Evolutionary conservation across 2,888 invertebrate species (phyloP).

Genomic region (Agrochola litura): DNA sequence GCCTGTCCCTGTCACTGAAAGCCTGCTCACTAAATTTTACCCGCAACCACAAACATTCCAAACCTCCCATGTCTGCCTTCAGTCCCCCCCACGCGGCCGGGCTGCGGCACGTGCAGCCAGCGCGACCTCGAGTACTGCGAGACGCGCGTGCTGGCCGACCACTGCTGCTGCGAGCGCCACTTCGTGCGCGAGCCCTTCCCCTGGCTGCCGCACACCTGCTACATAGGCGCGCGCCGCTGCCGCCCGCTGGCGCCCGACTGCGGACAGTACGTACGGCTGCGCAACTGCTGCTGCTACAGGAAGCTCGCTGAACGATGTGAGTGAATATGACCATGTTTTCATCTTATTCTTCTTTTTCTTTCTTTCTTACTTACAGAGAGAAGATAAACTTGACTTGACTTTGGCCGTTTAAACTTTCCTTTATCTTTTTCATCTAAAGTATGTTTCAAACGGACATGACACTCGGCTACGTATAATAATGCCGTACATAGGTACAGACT

Average conservation of each 20-base stretch:
- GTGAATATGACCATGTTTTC: constrained; percentile 66
- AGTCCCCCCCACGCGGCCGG: constrained; percentile 80
- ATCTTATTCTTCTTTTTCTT: not conserved
- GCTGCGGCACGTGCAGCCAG: constrained; percentile 91
- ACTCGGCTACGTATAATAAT: not conserved
- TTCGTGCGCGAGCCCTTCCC: constrained; percentile 92
- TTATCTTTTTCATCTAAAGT: not conserved
- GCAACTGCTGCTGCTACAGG: constrained; percentile 92
- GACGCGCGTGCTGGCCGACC: constrained; percentile 89
- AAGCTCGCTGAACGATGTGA: constrained; percentile 91
- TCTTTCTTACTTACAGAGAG: not conserved
- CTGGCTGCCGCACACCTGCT: constrained; percentile 93
- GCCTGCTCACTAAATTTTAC: not conserved
- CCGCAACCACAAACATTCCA: not conserved
- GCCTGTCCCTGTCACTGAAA: not conserved
- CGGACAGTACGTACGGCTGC: constrained; percentile 91
- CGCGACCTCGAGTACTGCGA: constrained; percentile 92
- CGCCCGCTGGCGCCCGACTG: constrained; percentile 91
- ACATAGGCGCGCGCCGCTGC: constrained; percentile 91
- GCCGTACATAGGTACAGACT: not conserved
- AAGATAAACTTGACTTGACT: not conserved
- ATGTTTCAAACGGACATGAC: no score
- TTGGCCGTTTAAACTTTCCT: not conserved
- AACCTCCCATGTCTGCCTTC: constrained; percentile 17
- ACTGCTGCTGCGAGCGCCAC: constrained; percentile 90